Percentiles rank a stretch among this genome's conserved stretches.
These are phyloP conservation scores for Edolisoma coerulescens DNA, from an alignment of 2,113 vertebrate genomes.

Conservation along the genomic window DNA sequence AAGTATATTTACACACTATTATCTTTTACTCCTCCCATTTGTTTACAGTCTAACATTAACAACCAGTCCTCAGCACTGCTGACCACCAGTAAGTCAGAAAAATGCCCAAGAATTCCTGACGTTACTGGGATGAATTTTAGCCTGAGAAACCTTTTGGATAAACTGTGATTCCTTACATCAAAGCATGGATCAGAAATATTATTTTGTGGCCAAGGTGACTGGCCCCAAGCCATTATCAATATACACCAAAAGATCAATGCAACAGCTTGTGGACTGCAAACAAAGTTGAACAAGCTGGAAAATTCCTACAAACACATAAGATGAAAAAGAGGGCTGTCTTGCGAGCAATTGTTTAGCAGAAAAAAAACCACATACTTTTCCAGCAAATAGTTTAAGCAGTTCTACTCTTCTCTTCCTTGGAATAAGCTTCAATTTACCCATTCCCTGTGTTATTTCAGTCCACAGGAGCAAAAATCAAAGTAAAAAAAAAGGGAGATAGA, in stretches of 20 bases:
- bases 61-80: not conserved
- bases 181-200: not conserved
- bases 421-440: not conserved
- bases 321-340: not conserved
- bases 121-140: not conserved
- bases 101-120: not conserved
- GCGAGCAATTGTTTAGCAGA: not conserved
- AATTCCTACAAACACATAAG: not conserved
- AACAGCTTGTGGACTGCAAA: not conserved
- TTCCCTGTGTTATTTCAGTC: not conserved
- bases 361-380: not conserved
- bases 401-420: not conserved
- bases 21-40: not conserved
- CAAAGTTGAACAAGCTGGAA: not conserved
- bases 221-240: not conserved
- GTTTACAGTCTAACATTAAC: not conserved
- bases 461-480: not conserved
- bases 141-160: not conserved
- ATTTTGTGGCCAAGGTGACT: not conserved
- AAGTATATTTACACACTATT: not conserved
- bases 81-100: not conserved
- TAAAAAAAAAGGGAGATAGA: not conserved
- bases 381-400: not conserved
- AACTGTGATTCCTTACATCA: not conserved
- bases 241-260: not conserved